A percentile compares a stretch with the other conserved stretches of the same genome.
phyloP scores from a whole-genome alignment of 37 sponge, comb jelly and placozoan genomes.

The Diacarnus erythraeanus region DNA sequence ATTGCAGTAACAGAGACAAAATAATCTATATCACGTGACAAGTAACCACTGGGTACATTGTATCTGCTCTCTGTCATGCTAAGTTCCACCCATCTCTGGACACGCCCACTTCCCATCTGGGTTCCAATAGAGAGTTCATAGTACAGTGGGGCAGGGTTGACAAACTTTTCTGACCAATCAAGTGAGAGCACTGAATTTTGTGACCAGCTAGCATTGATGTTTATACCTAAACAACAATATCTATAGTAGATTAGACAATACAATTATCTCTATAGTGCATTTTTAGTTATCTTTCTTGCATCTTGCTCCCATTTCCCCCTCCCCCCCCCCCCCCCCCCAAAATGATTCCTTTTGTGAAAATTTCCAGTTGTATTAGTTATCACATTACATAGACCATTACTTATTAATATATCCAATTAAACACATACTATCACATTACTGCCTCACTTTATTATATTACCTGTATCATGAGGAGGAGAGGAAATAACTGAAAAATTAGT shows the following conservation, averaged over 20 bases:
- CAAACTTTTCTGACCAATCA: conserved; percentile 62
- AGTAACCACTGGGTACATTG: not conserved
- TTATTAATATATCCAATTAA: no score
- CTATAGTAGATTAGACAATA: not conserved
- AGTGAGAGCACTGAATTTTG: conserved; percentile 7
- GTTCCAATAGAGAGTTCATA: conserved; percentile 74
- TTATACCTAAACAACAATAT: conserved; percentile 3
- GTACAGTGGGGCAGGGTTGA: conserved; percentile 41
- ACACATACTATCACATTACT: no score
- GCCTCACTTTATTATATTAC: conserved; percentile 3
- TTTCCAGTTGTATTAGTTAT: no score
- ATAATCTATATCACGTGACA: conserved; percentile 32
- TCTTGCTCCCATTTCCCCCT: no score
- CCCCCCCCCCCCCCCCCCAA: no score
- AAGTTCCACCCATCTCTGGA: conserved; percentile 36
- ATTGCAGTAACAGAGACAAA: conserved; percentile 59
- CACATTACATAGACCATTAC: no score
- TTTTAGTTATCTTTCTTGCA: no score
- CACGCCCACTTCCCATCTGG: conserved; percentile 41
- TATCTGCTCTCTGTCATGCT: conserved; percentile 26
- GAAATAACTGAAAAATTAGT: conserved; percentile 30
- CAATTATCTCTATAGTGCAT: no score
- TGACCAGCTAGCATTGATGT: conserved; percentile 21
- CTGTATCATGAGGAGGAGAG: conserved; percentile 23
- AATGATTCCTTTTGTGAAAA: no score